These are phyloP conservation scores for Thymelicus lineola DNA, from an alignment of 2,888 invertebrate genomes.

Conservation along the genomic window DNA sequence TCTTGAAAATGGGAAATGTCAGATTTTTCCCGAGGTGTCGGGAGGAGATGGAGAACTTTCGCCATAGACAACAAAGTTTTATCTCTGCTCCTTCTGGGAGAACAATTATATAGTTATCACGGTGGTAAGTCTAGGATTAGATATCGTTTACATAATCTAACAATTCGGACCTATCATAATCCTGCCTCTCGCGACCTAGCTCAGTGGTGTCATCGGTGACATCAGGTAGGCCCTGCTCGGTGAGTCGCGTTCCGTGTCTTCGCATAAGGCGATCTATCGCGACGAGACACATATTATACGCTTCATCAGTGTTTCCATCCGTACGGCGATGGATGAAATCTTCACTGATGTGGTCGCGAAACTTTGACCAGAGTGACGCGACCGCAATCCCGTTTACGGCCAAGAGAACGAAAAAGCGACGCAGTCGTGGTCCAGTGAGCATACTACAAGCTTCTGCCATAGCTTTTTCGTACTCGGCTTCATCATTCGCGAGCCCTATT, in stretches of 20 bases:
- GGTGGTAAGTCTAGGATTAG: no score
- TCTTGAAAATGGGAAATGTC: no score
- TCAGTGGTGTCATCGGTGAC: slow-evolving; percentile 7
- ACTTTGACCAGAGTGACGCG: not conserved
- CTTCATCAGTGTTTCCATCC: not conserved
- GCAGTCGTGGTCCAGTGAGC: no score
- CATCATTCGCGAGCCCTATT: no score
- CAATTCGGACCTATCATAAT: not conserved
- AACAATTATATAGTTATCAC: no score
- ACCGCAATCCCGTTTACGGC: not conserved
- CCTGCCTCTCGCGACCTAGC: not conserved
- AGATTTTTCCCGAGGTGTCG: no score
- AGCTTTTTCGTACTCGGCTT: not conserved
- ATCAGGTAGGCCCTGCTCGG: slow-evolving; percentile 3
- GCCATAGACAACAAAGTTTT: no score
- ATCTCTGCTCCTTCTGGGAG: no score
- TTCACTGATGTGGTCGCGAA: no score
- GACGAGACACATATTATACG: not conserved
- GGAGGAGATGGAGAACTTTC: no score
- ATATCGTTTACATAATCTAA: not conserved
- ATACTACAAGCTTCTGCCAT: not conserved
- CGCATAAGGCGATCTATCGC: slow-evolving; percentile 7
- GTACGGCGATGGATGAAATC: no score
- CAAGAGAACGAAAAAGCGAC: no score
- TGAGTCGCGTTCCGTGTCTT: not conserved